Evolutionary conservation across 1,140 invertebrate genomes (phyloP), one percentile per base, ranked within the genome.

Genomic region (Pomphorhynchus laevis): DNA sequence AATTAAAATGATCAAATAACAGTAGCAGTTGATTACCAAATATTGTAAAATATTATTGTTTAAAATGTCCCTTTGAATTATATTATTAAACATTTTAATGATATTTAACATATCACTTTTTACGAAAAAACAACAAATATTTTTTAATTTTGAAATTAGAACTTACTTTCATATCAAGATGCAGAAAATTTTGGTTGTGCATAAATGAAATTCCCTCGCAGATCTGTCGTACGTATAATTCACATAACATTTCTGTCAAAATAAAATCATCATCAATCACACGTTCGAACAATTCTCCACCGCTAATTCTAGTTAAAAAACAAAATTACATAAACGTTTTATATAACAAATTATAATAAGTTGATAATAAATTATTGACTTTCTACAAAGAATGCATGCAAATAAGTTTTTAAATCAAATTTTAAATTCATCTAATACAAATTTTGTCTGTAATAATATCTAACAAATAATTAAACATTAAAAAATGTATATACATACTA

Each of bases 201-300:
- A 93, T 82, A 50, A 84, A 93, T 47, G 74, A 71, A 40, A 93
- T 70, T 12, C 79, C 84, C 53, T 91, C 77, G 53, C 77, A 86
- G 47, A 93, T 89, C 60, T 95, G 84, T 21, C 79, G 62, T 64
- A 91, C 75, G 51, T 93, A 91, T 39, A 86, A 72, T 0, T 75
- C 70, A 53, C 80, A 86, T 2, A 76, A 73, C 41, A 74, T 69
- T 53, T 95, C 86, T 1, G 82, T 91, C 42, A 95, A 59, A 9
- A 89, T 65, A 51, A 93, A 93, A 53, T 91, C 80, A 51, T 93
- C 84, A 49, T 82, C 77, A 44, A 93, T 86, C 4, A 95, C 82
- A 43, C 84, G 65, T 56, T 93, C 86, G 53, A 95, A 95, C 5
- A 93, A 62, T 61, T 93, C 84, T 5, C 86, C 86, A 4, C 86